phyloP scores from a whole-genome alignment of 64 coral and sea anemone species.

The Astreopora myriophthalma region DNA sequence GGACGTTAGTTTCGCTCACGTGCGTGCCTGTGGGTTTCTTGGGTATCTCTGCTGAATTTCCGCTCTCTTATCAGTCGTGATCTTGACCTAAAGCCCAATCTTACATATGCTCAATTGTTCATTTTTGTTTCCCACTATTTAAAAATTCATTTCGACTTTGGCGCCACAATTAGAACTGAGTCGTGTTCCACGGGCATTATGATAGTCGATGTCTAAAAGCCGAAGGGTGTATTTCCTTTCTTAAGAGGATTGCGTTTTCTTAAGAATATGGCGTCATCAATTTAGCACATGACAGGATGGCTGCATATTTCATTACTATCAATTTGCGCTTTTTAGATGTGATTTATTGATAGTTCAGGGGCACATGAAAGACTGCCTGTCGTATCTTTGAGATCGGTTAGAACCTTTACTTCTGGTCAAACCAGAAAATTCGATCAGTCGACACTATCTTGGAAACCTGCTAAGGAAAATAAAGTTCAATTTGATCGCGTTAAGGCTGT shows the following conservation, averaged over 20 bases:
- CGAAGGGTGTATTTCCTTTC: neutral
- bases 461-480: neutral
- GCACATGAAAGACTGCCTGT: neutral
- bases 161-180: slow-evolving; percentile 7
- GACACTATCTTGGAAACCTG: neutral
- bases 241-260: neutral
- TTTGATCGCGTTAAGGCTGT: neutral
- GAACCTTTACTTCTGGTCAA: neutral
- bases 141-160: slow-evolving; percentile 22
- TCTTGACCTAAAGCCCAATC: slow-evolving; percentile 19
- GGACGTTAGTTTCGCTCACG: neutral
- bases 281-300: neutral
- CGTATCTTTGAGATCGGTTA: neutral
- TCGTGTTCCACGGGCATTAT: neutral
- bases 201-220: neutral
- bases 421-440: neutral
- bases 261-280: neutral
- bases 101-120: slow-evolving; percentile 49
- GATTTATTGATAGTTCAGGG: neutral
- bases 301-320: neutral
- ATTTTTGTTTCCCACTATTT: slow-evolving; percentile 13
- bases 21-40: slow-evolving; percentile 17
- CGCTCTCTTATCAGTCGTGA: slow-evolving; percentile 60
- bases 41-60: slow-evolving; percentile 50
- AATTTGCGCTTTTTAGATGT: slow-evolving; percentile 10